phyloP scores from a whole-genome alignment of 2,888 invertebrate genomes.

The Xylota segnis region DNA sequence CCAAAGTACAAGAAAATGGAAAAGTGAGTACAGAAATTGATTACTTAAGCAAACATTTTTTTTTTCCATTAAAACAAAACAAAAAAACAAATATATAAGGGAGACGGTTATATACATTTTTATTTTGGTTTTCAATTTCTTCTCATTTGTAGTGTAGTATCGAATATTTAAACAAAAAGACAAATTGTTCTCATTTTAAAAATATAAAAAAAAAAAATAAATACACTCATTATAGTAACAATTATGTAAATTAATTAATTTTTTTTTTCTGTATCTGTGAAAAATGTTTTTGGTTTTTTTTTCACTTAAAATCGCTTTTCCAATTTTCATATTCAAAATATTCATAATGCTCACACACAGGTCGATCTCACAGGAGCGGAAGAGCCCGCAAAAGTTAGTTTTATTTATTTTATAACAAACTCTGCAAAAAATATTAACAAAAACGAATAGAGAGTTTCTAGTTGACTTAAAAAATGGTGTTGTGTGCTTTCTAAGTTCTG shows the following conservation, averaged over 20 bases:
- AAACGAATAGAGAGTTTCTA: conserved; percentile 22
- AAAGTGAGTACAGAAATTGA: conserved; percentile 87
- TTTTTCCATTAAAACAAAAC: conserved; percentile 24
- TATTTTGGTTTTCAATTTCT: conserved; percentile 54
- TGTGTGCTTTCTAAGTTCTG: conserved; percentile 41
- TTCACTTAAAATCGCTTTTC: conserved; percentile 69
- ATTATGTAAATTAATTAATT: conserved; percentile 12
- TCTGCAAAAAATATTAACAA: conserved; percentile 4
- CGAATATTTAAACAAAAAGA: conserved; percentile 18
- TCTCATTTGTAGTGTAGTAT: conserved; percentile 73
- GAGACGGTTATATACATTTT: conserved; percentile 24
- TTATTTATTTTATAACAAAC: conserved; percentile 59
- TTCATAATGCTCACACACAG: conserved; percentile 79
- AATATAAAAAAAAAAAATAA: conserved; percentile 30
- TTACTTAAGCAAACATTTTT: conserved; percentile 23
- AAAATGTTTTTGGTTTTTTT: too few species aligned
- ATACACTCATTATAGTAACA: conserved; percentile 34
- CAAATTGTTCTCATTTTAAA: neutral
- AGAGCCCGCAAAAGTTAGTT: conserved; percentile 85
- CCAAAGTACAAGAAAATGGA: conserved; percentile 93
- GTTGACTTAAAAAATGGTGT: conserved; percentile 48
- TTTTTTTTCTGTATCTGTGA: conserved; percentile 44
- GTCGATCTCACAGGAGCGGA: conserved; percentile 85
- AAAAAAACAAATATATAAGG: too few species aligned
- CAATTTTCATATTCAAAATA: conserved; percentile 75